A percentile compares a stretch with the other conserved stretches of the same genome.
Conservation (phyloP, 2,797 vertebrate genomes). For the Furcifer pardalis region DNA sequence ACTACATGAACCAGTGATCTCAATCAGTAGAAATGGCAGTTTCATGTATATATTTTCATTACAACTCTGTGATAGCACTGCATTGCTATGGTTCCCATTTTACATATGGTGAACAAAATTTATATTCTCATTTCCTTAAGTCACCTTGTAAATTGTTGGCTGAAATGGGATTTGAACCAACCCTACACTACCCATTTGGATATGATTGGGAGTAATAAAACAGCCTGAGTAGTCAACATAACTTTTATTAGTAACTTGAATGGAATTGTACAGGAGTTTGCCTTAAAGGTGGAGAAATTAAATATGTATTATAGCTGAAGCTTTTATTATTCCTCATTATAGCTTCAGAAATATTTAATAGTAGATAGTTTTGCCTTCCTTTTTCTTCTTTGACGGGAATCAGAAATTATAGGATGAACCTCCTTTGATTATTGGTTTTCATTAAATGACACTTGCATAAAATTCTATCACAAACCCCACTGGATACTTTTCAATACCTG, state of each 20-base stretch:
- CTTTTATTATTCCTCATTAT: conserved; percentile 55
- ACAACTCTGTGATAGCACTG: neutral
- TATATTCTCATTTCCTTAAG: neutral
- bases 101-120: neutral
- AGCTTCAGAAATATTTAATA: conserved; percentile 55
- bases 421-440: conserved; percentile 33
- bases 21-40: neutral
- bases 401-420: conserved; percentile 35
- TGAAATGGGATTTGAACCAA: neutral
- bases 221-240: neutral
- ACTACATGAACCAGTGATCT: neutral
- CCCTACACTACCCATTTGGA: neutral
- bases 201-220: neutral
- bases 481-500: conserved; percentile 36
- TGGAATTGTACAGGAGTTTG: conserved; percentile 46
- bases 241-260: conserved; percentile 43
- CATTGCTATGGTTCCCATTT: neutral
- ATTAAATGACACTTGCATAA: neutral
- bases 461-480: too few relatives aligned
- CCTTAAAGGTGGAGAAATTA: conserved; percentile 57
- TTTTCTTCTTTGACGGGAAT: neutral
- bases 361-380: neutral
- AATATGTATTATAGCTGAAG: conserved; percentile 57
- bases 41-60: neutral
- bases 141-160: neutral